A percentile compares a stretch with the other conserved stretches of the same genome.
phyloP scores from a whole-genome alignment of 2,888 invertebrate genomes.

The Palloptera scutellata region DNA sequence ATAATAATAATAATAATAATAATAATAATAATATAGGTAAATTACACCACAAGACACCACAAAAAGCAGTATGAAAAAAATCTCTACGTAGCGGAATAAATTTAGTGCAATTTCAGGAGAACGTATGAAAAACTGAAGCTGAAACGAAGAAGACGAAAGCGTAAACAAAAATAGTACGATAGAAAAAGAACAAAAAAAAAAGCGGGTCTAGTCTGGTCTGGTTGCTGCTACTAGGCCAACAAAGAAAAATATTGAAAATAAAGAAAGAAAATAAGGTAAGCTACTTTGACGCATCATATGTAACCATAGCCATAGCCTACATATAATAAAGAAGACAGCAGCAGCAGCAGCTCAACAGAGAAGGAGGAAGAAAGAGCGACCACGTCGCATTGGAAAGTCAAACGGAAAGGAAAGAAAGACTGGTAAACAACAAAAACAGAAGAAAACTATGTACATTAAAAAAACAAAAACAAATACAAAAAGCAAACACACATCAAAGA shows the following conservation, averaged over 20 bases:
- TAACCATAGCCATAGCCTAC: too few species aligned
- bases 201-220: not conserved
- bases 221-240: not conserved
- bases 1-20: slow-evolving; percentile 5
- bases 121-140: not conserved
- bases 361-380: too few species aligned
- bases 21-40: slow-evolving; percentile 5
- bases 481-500: not conserved
- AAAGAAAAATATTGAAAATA: not conserved
- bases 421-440: too few species aligned
- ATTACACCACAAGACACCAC: not conserved
- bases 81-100: slow-evolving; percentile 1
- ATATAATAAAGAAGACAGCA: too few species aligned
- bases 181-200: not conserved
- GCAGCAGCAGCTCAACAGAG: too few species aligned
- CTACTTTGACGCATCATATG: not conserved
- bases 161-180: not conserved
- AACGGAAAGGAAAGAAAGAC: too few species aligned
- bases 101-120: slow-evolving; percentile 5
- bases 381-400: too few species aligned
- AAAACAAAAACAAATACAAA: not conserved
- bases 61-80: not conserved
- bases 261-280: not conserved
- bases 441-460: too few species aligned
- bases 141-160: not conserved